Conservation (phyloP, 2,113 vertebrate species). For the Pterocles gutturalis region DNA sequence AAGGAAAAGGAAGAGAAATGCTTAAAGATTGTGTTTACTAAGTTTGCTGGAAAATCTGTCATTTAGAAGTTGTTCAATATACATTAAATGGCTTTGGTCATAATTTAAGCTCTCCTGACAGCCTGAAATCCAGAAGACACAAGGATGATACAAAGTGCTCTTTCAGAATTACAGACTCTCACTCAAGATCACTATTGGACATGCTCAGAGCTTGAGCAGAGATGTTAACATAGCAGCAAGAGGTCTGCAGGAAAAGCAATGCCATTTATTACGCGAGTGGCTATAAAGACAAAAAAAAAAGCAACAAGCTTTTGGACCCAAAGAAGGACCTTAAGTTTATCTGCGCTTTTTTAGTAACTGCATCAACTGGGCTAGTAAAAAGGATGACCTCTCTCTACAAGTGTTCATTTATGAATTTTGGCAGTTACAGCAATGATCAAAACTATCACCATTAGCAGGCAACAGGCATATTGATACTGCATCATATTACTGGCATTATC, state of each 20-base stretch:
- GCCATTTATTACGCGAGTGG: background rate
- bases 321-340: background rate
- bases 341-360: background rate
- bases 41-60: background rate
- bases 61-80: background rate
- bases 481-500: background rate
- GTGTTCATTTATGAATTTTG: background rate
- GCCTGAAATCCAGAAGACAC: background rate
- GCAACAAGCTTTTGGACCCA: background rate
- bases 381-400: background rate
- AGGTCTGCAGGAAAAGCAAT: background rate
- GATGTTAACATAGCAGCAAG: slow-evolving; percentile 44
- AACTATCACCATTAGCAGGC: background rate
- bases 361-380: background rate
- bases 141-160: background rate
- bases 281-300: background rate
- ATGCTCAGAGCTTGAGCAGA: background rate
- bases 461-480: background rate
- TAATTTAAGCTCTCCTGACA: background rate
- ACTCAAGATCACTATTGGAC: background rate
- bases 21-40: background rate
- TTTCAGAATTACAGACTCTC: slow-evolving; percentile 32
- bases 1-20: background rate
- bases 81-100: background rate
- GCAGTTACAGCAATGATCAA: background rate